Evolutionary conservation across 2,888 invertebrate genomes (phyloP).

Genomic region (Hemithea aestivaria): DNA sequence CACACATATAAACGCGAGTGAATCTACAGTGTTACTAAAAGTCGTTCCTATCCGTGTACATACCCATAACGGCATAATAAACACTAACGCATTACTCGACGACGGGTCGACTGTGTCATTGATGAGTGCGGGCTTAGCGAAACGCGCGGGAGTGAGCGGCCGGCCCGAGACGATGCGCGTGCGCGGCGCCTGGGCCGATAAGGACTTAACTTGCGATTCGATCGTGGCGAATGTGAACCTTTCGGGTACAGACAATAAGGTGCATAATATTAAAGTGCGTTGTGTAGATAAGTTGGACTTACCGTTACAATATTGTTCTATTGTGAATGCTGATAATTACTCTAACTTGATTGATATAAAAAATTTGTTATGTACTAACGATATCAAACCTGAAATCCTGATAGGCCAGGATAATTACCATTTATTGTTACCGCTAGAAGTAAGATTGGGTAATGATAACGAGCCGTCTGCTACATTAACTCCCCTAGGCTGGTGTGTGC

Average conservation of each 20-base stretch:
- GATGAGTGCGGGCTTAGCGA: slow-evolving; percentile 19
- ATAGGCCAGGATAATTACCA: slow-evolving; percentile 35
- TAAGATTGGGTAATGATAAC: slow-evolving; percentile 15
- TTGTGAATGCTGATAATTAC: too few species aligned
- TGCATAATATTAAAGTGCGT: slow-evolving; percentile 15
- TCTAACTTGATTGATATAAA: too few species aligned
- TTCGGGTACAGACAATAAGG: slow-evolving; percentile 12
- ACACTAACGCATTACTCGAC: slow-evolving; percentile 9
- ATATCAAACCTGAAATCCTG: slow-evolving; percentile 26
- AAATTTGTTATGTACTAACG: too few species aligned
- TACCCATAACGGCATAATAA: neutral
- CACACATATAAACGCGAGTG: neutral
- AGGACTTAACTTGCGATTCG: neutral
- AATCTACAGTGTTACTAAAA: neutral
- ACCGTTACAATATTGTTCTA: slow-evolving; percentile 20
- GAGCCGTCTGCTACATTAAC: slow-evolving; percentile 26
- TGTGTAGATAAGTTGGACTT: slow-evolving; percentile 26
- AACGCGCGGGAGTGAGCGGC: slow-evolving; percentile 12
- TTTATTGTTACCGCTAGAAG: slow-evolving; percentile 26
- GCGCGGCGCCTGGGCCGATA: slow-evolving; percentile 22
- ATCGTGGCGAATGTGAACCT: slow-evolving; percentile 16
- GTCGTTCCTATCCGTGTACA: neutral
- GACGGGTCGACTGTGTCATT: slow-evolving; percentile 30
- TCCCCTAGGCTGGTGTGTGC: slow-evolving; percentile 26
- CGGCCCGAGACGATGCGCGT: slow-evolving; percentile 20